These are phyloP conservation scores for Tachypleus tridentatus DNA, from an alignment of 1,140 invertebrate species.

Conservation along the genomic window DNA sequence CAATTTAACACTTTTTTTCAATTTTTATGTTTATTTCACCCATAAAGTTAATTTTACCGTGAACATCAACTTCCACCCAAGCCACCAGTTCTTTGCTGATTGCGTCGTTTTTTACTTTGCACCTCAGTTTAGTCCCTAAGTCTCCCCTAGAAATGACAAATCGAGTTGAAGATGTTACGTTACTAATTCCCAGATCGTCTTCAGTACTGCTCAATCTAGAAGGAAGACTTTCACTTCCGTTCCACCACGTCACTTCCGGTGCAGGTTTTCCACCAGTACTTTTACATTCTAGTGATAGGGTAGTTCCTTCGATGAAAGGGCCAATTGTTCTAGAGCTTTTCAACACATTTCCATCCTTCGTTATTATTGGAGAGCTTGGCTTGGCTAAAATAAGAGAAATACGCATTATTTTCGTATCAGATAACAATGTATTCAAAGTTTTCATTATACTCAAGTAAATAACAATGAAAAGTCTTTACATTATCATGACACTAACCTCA, in stretches of 20 bases:
- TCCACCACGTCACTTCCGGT: constrained; percentile 60
- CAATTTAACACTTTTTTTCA: too few relatives aligned
- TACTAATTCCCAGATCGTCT: constrained; percentile 44
- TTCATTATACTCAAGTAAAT: too few relatives aligned
- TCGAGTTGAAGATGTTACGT: constrained; percentile 47
- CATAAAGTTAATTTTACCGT: constrained; percentile 46
- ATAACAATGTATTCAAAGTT: too few relatives aligned
- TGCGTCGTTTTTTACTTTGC: constrained; percentile 33
- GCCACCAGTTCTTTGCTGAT: constrained; percentile 36
- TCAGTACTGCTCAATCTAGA: not conserved
- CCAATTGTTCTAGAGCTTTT: constrained; percentile 15
- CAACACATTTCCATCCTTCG: constrained; percentile 15
- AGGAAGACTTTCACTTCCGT: constrained; percentile 26
- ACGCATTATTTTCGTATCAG: too few relatives aligned
- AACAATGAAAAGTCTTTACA: too few relatives aligned
- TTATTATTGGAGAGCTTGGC: constrained; percentile 17
- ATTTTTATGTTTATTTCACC: too few relatives aligned
- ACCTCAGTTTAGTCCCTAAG: constrained; percentile 59
- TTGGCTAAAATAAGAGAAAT: constrained; percentile 11
- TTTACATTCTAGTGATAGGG: constrained; percentile 16
- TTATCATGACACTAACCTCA: too few relatives aligned
- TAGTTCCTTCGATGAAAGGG: constrained; percentile 17
- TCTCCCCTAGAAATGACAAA: constrained; percentile 59
- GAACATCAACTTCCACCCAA: constrained; percentile 58
- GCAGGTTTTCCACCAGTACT: constrained; percentile 50